A percentile compares a stretch with the other conserved stretches of the same genome.
Conservation (phyloP, 2,113 vertebrate genomes). For the Strix uralensis region DNA sequence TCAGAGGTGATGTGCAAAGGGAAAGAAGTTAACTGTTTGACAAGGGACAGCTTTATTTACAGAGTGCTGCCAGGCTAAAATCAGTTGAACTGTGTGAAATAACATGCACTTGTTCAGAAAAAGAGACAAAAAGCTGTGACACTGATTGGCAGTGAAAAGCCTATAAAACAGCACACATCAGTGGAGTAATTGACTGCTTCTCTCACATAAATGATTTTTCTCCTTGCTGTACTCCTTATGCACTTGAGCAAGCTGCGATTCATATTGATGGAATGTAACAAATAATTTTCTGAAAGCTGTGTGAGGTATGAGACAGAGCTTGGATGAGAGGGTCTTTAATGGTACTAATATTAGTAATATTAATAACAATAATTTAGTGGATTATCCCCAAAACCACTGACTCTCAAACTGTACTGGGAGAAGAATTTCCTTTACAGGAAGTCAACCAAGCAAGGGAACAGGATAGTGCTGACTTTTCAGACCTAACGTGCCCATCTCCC, state of each 20-base stretch:
- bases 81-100: not conserved
- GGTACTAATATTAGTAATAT: not conserved
- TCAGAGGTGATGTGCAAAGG: not conserved
- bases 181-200: not conserved
- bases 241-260: not conserved
- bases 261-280: not conserved
- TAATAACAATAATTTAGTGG: not conserved
- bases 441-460: not conserved
- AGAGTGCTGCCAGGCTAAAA: constrained; percentile 11
- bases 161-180: not conserved
- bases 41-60: constrained; percentile 15
- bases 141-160: constrained; percentile 43
- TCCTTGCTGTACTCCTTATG: not conserved
- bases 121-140: not conserved
- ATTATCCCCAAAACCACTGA: not conserved
- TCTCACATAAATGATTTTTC: not conserved
- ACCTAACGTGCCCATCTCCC: not conserved
- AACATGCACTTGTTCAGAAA: not conserved
- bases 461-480: not conserved
- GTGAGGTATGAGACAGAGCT: not conserved
- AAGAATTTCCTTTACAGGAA: not conserved
- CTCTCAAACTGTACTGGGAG: not conserved
- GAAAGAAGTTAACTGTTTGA: not conserved
- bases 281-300: not conserved
- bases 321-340: not conserved